Evolutionary conservation across 2,113 vertebrate genomes (phyloP).

Genomic region (Centropus bengalensis): DNA sequence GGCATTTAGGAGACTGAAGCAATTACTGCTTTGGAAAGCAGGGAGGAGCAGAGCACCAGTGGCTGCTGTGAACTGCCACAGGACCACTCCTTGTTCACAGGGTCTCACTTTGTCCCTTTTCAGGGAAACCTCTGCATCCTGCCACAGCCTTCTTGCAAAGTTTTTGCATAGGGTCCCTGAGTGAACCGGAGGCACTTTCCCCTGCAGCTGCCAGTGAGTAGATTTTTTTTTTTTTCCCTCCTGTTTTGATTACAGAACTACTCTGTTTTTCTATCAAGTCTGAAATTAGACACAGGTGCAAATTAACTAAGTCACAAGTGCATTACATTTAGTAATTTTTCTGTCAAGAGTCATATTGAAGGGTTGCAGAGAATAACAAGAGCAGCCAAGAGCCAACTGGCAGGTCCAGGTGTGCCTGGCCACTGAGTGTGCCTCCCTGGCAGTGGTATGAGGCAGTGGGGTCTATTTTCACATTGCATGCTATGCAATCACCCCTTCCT

Average conservation of each 20-base stretch:
- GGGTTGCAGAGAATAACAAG: constrained; percentile 44
- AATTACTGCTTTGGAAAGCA: background rate
- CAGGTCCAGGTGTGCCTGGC: constrained; percentile 13
- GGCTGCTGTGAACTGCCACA: background rate
- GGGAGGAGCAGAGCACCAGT: background rate
- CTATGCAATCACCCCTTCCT: background rate
- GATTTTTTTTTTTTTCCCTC: background rate
- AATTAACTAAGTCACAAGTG: constrained; percentile 73
- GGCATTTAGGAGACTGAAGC: background rate
- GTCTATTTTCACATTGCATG: background rate
- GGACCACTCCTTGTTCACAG: rapidly evolving
- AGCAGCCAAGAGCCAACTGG: background rate
- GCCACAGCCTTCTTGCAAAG: background rate
- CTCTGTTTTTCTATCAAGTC: constrained; percentile 71
- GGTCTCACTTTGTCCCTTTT: background rate
- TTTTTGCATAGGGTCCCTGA: background rate
- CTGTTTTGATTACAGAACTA: constrained; percentile 67
- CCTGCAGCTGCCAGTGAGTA: constrained; percentile 12
- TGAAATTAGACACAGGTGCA: constrained; percentile 76
- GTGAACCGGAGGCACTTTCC: background rate
- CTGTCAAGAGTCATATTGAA: constrained; percentile 67
- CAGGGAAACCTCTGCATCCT: background rate
- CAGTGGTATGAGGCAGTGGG: rapidly evolving
- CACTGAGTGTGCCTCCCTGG: background rate
- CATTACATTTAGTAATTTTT: constrained; percentile 70